Evolutionary conservation across 2,888 invertebrate genomes (phyloP), one percentile per base, ranked within the genome.

Genomic region (Pimpla rufipes): DNA sequence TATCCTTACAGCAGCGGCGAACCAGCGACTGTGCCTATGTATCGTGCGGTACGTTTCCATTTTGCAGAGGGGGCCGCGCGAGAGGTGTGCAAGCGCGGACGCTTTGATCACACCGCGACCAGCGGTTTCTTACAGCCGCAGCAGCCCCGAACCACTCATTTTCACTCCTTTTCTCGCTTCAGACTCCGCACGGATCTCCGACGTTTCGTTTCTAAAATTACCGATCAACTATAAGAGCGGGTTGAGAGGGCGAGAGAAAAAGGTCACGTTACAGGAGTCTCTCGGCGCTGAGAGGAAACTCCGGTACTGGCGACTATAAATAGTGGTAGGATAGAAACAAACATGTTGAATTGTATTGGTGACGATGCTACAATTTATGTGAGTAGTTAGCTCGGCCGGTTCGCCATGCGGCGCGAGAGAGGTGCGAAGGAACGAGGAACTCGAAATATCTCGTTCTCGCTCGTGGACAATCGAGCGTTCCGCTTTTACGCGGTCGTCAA

Each of bases 401-500:
- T 29, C 3, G 29, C 5, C 3, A 29, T 29, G 5, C 29, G 29
- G 29, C 29, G 29, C 29, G 29, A 29, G 29, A 29, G 5, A n/a
- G n/a, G n/a, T n/a, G n/a, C n/a, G n/a, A n/a, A n/a, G n/a, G n/a
- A n/a, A n/a, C 59, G 21, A 13, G 67, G 10, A 40, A 64, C 45
- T 74, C 42, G 71, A 79, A 83, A 83, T 83, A 83, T 76, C 75
- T 79, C n/a, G n/a, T 71, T 83, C 79, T 74, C 66, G 71, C 59
- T 76, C 71, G 59, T 71, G 64, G 64, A 6, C 79, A 76, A 79
- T 66, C 64, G 75, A 79, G 75, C 68, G 67, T 83, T 75, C 82
- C 57, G 82, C 74, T 75, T 83, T 79, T 79, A 64, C 68, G 67
- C 64, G 57, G 82, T 83, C 35, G 82, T 83, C 82, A 83, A 83